phyloP scores from a whole-genome alignment of 2,888 invertebrate species.

The Ypsolopha sequella region DNA sequence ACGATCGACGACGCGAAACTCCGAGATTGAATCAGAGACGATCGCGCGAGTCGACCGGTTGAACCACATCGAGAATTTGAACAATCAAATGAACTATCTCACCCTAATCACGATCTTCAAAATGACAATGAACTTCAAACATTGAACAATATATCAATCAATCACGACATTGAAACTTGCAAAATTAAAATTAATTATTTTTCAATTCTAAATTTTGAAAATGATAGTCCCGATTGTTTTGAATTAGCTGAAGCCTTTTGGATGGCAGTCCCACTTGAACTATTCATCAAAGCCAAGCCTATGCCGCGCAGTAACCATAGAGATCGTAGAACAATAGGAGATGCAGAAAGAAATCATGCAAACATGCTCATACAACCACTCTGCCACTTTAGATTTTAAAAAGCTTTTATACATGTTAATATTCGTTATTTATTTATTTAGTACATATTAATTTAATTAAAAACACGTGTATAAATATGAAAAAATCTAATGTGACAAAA shows the following conservation, averaged over 20 bases:
- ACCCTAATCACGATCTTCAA: slow-evolving; percentile 37
- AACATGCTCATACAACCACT: slow-evolving; percentile 42
- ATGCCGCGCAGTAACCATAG: slow-evolving; percentile 72
- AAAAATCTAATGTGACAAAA: slow-evolving; percentile 28
- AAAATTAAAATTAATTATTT: slow-evolving; percentile 24
- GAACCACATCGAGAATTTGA: slow-evolving; percentile 26
- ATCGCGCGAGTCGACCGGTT: slow-evolving; percentile 50
- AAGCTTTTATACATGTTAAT: background rate
- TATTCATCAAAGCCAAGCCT: slow-evolving; percentile 58
- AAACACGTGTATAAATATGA: background rate
- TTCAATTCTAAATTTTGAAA: slow-evolving; percentile 15
- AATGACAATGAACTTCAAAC: slow-evolving; percentile 29
- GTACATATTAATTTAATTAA: background rate
- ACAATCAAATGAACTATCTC: slow-evolving; percentile 25
- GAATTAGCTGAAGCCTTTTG: slow-evolving; percentile 45
- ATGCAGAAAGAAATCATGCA: slow-evolving; percentile 64
- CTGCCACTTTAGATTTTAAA: slow-evolving; percentile 35
- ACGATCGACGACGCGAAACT: slow-evolving; percentile 55
- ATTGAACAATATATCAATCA: slow-evolving; percentile 39
- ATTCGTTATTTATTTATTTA: too few species aligned
- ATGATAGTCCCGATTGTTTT: slow-evolving; percentile 30
- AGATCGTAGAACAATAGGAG: slow-evolving; percentile 66
- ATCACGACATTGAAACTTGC: slow-evolving; percentile 56
- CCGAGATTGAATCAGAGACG: slow-evolving; percentile 23
- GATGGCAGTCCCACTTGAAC: slow-evolving; percentile 51